Evolutionary conservation across 2,113 vertebrate genomes (phyloP).

Genomic region (Origma solitaria): DNA sequence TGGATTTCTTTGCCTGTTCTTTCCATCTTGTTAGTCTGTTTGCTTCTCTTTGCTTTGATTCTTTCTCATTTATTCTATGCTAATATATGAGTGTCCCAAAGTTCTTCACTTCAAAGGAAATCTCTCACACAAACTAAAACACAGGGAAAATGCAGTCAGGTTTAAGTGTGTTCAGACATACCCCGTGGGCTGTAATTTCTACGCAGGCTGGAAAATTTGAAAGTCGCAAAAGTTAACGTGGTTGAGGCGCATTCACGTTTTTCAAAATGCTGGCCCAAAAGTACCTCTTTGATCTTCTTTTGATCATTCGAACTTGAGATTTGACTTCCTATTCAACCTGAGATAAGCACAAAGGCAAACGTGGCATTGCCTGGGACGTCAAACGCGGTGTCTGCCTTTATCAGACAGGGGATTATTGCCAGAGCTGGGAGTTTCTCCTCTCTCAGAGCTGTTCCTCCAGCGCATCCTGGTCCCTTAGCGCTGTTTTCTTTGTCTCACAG

Average conservation of each 20-base stretch:
- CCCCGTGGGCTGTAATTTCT: constrained; percentile 18
- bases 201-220: not conserved
- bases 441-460: not conserved
- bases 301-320: not conserved
- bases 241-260: not conserved
- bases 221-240: not conserved
- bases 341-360: not conserved
- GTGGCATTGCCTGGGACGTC: not conserved
- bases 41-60: not conserved
- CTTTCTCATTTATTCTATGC: constrained; percentile 10
- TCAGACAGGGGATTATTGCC: not conserved
- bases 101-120: not conserved
- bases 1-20: not conserved
- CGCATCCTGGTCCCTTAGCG: not conserved
- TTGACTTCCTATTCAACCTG: not conserved
- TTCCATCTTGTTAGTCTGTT: not conserved
- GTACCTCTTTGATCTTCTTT: constrained; percentile 39
- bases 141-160: not conserved
- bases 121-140: not conserved
- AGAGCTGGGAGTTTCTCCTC: not conserved
- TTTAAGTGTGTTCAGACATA: not conserved
- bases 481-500: not conserved
- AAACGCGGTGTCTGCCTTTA: not conserved
- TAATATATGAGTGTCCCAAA: not conserved
- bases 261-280: not conserved